Evolutionary conservation across 2,797 vertebrate genomes (phyloP).

Genomic region (Jordanella pulchra): DNA sequence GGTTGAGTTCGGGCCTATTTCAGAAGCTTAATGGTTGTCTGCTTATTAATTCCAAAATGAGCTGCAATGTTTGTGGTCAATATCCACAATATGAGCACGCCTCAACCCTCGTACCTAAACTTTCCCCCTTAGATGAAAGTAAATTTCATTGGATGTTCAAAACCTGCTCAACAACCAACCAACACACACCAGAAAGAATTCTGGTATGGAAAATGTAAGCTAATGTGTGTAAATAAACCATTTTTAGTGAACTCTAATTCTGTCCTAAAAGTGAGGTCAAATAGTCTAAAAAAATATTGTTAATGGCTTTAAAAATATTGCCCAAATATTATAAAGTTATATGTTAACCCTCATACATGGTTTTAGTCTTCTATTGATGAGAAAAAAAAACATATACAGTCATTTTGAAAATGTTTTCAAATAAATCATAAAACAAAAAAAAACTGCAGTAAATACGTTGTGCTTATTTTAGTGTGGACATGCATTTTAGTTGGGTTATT

Average conservation of each 20-base stretch:
- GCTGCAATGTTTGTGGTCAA: neutral
- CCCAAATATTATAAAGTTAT: too few species aligned
- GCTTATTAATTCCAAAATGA: neutral
- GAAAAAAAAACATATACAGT: too few species aligned
- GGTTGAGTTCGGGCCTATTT: neutral
- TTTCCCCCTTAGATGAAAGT: neutral
- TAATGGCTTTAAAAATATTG: neutral
- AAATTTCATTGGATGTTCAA: neutral
- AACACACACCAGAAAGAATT: neutral
- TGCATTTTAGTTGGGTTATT: neutral
- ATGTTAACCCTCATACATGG: neutral
- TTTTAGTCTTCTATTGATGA: neutral
- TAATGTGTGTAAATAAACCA: neutral
- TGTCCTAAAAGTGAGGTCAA: neutral
- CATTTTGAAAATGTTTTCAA: neutral
- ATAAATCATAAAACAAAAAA: neutral
- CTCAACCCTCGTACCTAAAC: neutral
- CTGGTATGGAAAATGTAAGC: neutral
- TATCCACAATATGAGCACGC: neutral
- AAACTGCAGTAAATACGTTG: neutral
- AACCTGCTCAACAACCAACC: neutral
- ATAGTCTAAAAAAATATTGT: neutral
- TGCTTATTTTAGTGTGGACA: slow-evolving; percentile 4
- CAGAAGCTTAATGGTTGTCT: neutral
- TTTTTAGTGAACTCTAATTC: neutral